A percentile compares a stretch with the other conserved stretches of the same genome.
These are phyloP conservation scores for Benthosema pterotum DNA, from an alignment of 2,797 vertebrate genomes.

Conservation along the genomic window DNA sequence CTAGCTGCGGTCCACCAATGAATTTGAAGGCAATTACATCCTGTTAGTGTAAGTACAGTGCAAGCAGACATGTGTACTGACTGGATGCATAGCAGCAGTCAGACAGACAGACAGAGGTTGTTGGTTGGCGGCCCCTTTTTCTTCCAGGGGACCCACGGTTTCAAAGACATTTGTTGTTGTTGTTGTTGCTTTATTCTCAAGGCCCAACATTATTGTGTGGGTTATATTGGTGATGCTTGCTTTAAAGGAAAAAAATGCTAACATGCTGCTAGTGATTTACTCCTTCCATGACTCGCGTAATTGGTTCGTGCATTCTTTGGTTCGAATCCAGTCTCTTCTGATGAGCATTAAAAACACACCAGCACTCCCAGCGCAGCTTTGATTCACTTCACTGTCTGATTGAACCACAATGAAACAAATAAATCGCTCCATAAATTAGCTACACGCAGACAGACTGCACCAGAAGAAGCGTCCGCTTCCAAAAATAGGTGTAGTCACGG, in stretches of 20 bases:
- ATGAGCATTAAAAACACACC: conserved; percentile 10
- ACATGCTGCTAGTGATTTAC: background rate
- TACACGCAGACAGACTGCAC: background rate
- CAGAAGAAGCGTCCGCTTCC: background rate
- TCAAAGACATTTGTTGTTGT: background rate
- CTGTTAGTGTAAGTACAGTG: conserved; percentile 31
- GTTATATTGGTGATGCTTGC: no score
- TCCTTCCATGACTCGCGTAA: background rate
- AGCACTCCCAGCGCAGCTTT: background rate
- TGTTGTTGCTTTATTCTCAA: background rate
- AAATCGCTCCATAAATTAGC: conserved; percentile 3
- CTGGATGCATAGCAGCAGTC: background rate
- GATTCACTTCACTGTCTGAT: no score
- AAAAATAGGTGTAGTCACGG: conserved; percentile 1
- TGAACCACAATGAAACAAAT: no score
- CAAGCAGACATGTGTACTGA: conserved; percentile 24
- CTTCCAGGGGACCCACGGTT: background rate
- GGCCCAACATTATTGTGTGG: no score
- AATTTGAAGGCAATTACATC: conserved; percentile 61
- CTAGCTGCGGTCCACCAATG: conserved; percentile 59
- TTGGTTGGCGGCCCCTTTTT: conserved; percentile 3
- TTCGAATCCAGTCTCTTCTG: conserved; percentile 15
- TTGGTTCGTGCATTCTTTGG: conserved; percentile 9
- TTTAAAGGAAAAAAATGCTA: no score
- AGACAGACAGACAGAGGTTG: conserved; percentile 7